A percentile compares a stretch with the other conserved stretches of the same genome.
phyloP scores from a whole-genome alignment of 2,113 vertebrate genomes.

The Callipepla squamata region DNA sequence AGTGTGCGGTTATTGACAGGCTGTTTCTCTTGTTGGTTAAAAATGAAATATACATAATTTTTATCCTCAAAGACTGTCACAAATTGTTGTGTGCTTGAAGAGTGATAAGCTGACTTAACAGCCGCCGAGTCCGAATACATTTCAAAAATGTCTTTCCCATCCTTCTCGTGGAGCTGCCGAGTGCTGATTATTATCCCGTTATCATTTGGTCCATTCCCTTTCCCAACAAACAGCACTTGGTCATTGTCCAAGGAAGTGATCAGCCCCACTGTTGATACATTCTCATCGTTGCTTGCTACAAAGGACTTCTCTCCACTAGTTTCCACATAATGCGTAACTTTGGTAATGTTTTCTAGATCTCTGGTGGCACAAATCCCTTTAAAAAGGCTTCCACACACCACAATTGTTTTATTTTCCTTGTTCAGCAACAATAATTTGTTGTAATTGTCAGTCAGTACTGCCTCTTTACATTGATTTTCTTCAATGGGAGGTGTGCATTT shows the following conservation, averaged over 20 bases:
- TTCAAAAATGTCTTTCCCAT: constrained; percentile 89
- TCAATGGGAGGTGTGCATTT: constrained; percentile 92
- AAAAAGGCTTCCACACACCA: constrained; percentile 93
- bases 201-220: constrained; percentile 89
- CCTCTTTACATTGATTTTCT: constrained; percentile 81
- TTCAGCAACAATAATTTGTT: constrained; percentile 94
- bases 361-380: constrained; percentile 92
- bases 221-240: constrained; percentile 89
- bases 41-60: constrained; percentile 89
- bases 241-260: constrained; percentile 77
- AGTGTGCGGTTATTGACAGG: constrained; percentile 87
- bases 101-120: constrained; percentile 85
- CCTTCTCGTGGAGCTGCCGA: constrained; percentile 81
- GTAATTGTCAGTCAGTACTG: constrained; percentile 81
- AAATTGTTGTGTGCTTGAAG: constrained; percentile 81
- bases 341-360: constrained; percentile 81
- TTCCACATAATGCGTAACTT: constrained; percentile 85
- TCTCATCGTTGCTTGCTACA: constrained; percentile 90
- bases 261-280: constrained; percentile 89
- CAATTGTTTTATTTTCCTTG: constrained; percentile 65
- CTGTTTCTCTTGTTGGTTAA: constrained; percentile 86
- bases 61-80: constrained; percentile 86
- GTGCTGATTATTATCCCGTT: constrained; percentile 96
- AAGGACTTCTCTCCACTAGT: constrained; percentile 93
- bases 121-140: constrained; percentile 86